Evolutionary conservation across 1,140 invertebrate species (phyloP).

Genomic region (Papilio helenus): DNA sequence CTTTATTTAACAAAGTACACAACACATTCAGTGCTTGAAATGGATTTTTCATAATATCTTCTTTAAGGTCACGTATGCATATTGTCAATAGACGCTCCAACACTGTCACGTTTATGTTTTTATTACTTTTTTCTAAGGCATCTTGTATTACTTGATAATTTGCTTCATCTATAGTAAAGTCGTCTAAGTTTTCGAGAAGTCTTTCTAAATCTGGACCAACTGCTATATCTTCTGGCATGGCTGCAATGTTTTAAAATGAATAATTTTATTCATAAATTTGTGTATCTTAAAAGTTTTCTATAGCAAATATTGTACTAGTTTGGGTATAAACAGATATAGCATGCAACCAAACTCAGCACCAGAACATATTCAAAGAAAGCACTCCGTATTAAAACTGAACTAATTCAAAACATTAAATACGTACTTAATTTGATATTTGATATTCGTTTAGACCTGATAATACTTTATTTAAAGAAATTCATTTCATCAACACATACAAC

Average conservation of each 20-base stretch:
- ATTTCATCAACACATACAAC: slow-evolving; percentile 34
- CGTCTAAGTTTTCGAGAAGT: slow-evolving; percentile 53
- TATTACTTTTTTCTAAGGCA: slow-evolving; percentile 51
- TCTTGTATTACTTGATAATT: slow-evolving; percentile 56
- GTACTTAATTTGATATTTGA: slow-evolving; percentile 10
- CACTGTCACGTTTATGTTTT: slow-evolving; percentile 43
- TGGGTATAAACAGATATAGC: neutral
- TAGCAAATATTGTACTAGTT: neutral
- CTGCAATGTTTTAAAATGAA: slow-evolving; percentile 44
- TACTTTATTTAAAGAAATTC: slow-evolving; percentile 21
- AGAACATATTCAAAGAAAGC: neutral
- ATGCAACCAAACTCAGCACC: neutral
- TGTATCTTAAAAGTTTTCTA: neutral
- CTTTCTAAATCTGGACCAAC: slow-evolving; percentile 42
- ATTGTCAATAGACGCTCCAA: slow-evolving; percentile 58
- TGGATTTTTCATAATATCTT: slow-evolving; percentile 57
- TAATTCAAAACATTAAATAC: neutral
- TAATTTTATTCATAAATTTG: neutral
- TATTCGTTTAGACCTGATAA: neutral
- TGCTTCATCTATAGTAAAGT: slow-evolving; percentile 47
- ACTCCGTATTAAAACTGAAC: neutral
- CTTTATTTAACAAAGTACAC: slow-evolving; percentile 56
- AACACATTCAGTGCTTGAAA: slow-evolving; percentile 58
- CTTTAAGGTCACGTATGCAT: slow-evolving; percentile 58
- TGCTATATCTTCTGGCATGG: slow-evolving; percentile 56